Evolutionary conservation across 2,797 vertebrate genomes (phyloP), one percentile per base, ranked within the genome.

Genomic region (Sebastes matsubarae): DNA sequence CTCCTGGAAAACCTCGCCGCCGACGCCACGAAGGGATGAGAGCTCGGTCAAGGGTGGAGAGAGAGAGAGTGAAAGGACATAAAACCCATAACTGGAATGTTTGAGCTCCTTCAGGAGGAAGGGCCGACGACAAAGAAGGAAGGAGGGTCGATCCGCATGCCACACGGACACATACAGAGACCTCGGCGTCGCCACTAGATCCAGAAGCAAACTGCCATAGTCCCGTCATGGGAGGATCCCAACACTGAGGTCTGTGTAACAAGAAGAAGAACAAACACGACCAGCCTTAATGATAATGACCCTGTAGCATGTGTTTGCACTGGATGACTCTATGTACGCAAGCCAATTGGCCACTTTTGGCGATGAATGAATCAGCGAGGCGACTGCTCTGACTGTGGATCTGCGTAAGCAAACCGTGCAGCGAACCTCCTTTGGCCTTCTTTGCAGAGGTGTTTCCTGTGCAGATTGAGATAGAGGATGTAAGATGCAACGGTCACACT

Each of bases 1-100:
- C 95, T 98, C 80, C 83, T 95, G 75, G 95, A 96, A 78, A 95
- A 91, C 83, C 92, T 96, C 0, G 63, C 94, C 1, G 83, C 90
- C 3, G 94, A 96, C 11, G 81, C 91, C 65, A 80, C 84, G 1
- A 94, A 92, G 75, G 94, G 91, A 77, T 95, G 93, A 96, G 71
- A 73, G 36, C 5, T 0, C 1, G 1, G 27, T 4, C 20, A 7
- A 9, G 50, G 42, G 50, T 22, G 12, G 55, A 14, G 29, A 18
- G 24, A 8, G n/a, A 25, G 8, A 54, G 50, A 54, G 24, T 36
- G 38, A 73, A 60, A 68, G 74, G 88, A 85, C 77, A 24, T 67
- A 10, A 77, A 76, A 82, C 42, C 71, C 79, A 70, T 81, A 94
- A 94, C 94, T 95, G 92, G 94, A 95, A 93, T 73, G 86, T 86